A percentile compares a stretch with the other conserved stretches of the same genome.
Conservation (phyloP, 2,888 invertebrate species). For the Plemyria rubiginata region DNA sequence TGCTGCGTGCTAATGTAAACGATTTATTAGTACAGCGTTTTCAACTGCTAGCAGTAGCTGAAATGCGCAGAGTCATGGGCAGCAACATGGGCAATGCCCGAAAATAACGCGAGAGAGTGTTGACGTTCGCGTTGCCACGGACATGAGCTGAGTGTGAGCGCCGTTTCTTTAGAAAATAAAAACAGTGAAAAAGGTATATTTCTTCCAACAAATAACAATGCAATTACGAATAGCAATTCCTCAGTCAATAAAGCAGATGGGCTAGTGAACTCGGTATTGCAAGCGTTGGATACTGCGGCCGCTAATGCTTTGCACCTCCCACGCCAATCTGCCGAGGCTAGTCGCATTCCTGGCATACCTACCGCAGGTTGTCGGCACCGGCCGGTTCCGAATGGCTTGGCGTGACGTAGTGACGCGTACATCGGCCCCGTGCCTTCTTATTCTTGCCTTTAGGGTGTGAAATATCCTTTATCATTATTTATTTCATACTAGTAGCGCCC, state of each 20-base stretch:
- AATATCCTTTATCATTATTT: conserved; percentile 5
- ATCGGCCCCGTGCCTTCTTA: conserved; percentile 51
- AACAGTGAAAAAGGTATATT: not conserved
- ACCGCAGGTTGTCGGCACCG: conserved; percentile 78
- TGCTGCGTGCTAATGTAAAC: not conserved
- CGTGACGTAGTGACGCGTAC: conserved; percentile 72
- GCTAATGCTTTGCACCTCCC: conserved; percentile 69
- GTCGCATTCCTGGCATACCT: conserved; percentile 78
- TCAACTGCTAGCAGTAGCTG: no score
- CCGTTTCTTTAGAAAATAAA: not conserved
- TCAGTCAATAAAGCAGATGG: conserved; percentile 32
- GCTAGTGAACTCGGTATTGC: conserved; percentile 49
- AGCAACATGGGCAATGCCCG: no score
- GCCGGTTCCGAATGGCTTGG: conserved; percentile 74
- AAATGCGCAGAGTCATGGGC: no score
- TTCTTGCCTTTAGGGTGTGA: conserved; percentile 18
- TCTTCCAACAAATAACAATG: conserved; percentile 5
- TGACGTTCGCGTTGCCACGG: no score
- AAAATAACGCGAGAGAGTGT: no score
- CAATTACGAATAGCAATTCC: conserved; percentile 15
- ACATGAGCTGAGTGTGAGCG: no score
- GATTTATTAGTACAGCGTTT: no score
- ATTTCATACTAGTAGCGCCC: no score
- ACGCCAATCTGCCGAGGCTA: conserved; percentile 71
- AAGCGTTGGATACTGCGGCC: conserved; percentile 48